Evolutionary conservation across 2,113 vertebrate species (phyloP).

Genomic region (Siphamia tubifer): DNA sequence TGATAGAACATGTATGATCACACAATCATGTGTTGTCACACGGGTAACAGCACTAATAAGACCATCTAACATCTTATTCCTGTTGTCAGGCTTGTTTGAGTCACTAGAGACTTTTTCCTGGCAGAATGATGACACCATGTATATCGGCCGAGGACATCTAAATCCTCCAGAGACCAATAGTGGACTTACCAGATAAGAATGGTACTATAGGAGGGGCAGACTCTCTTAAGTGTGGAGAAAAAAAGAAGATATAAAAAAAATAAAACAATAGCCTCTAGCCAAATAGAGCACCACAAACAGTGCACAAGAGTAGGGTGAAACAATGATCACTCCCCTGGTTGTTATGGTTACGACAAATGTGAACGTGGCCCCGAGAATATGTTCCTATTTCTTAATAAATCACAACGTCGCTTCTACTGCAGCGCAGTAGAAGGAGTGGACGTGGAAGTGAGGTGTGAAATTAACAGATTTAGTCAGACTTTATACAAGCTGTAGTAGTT

Average conservation of each 20-base stretch:
- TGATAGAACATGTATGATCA: neutral
- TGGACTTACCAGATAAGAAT: too few species aligned
- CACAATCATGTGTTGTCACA: slow-evolving; percentile 3
- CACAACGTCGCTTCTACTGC: slow-evolving; percentile 1
- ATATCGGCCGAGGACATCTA: neutral
- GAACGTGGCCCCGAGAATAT: slow-evolving; percentile 31
- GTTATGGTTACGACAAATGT: slow-evolving; percentile 51
- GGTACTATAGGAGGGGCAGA: neutral
- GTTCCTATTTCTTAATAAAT: slow-evolving; percentile 36
- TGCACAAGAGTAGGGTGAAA: neutral
- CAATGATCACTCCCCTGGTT: slow-evolving; percentile 16
- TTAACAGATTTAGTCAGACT: slow-evolving; percentile 48
- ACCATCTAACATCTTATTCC: too few species aligned
- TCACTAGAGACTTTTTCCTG: neutral
- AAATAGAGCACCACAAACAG: neutral
- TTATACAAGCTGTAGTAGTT: slow-evolving; percentile 32
- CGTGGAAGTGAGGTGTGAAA: slow-evolving; percentile 61
- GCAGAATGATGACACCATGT: neutral
- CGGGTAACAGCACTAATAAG: neutral
- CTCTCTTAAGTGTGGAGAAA: neutral
- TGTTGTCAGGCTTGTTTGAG: too few species aligned
- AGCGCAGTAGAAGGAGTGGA: slow-evolving; percentile 9
- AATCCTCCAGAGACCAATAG: too few species aligned
- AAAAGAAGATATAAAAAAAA: neutral
- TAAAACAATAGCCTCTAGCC: slow-evolving; percentile 5